Evolutionary conservation across 2,113 vertebrate species (phyloP), one percentile per base, ranked within the genome.

Genomic region (Recurvirostra avosetta): DNA sequence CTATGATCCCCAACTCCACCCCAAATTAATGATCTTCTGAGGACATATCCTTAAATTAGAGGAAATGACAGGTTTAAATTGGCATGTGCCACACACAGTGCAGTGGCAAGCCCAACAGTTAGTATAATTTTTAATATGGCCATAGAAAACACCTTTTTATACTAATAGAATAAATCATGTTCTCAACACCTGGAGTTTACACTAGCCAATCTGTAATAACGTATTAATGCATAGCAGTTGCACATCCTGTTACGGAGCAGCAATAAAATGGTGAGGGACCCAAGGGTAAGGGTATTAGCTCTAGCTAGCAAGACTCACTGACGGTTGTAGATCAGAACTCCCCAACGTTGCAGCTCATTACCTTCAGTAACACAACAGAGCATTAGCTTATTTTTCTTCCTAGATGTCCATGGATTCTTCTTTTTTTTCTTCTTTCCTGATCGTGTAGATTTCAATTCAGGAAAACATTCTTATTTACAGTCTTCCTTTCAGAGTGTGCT

Each of bases 181-280:
- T 97, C 96, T 97, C 97, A 95, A 86, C 96, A 97, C 96, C 95
- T 97, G 97, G 89, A 85, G 89, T 90, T 96, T 95, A 96, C 95
- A 95, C 96, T 84, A 70, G 89, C 91, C 87, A 85, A 95, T 76
- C 91, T 95, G 92, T 91, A 96, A 89, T 70, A 96, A 75, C 22
- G 32, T 62, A 97, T 96, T 96, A 97, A 96, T 92, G 92, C 91
- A 94, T 66, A 97, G 97, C 91, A 96, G 77, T 95, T 91, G 91
- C 87, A 97, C 84, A 88, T 96, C 96, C 95, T 96, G 96, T 92
- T 90, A 66, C 74, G 59, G 87, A 95, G 89, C 94, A 88, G 96
- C 81, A 79, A 72, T 92, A 95, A 97, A 97, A 97, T 29, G 73
- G 70, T 40, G 74, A 90, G 68, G 65, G 71, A 95, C 92, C 88